These are phyloP conservation scores for Pocillopora grandis DNA, from an alignment of 92 coral and sea anemone species.

Conservation along the genomic window DNA sequence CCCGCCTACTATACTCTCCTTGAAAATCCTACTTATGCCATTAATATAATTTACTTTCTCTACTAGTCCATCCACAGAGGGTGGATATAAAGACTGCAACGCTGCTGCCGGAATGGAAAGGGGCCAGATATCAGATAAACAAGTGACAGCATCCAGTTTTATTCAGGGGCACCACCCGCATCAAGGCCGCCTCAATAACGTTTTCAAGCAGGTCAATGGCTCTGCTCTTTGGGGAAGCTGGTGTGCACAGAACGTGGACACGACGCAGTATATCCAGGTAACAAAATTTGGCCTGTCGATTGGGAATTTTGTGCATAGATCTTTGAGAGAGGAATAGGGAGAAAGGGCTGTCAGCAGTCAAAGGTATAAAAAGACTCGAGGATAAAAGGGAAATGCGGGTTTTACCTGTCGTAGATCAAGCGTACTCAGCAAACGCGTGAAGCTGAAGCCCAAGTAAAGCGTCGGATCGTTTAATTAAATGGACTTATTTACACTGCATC, in stretches of 20 bases:
- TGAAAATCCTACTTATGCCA: no score
- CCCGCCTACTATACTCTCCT: no score
- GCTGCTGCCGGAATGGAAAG: slow-evolving; percentile 75
- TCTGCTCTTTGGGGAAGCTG: slow-evolving; percentile 76
- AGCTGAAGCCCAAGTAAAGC: no score
- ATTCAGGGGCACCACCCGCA: slow-evolving; percentile 44
- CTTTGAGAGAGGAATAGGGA: background rate
- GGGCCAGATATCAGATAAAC: slow-evolving; percentile 55
- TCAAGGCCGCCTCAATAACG: slow-evolving; percentile 63
- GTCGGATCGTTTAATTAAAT: no score
- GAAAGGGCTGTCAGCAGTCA: no score
- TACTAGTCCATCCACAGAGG: slow-evolving; percentile 22
- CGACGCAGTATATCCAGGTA: slow-evolving; percentile 75
- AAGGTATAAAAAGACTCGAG: no score
- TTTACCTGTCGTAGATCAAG: no score
- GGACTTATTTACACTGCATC: no score
- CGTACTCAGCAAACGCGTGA: no score
- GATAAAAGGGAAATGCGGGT: no score
- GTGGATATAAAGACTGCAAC: slow-evolving; percentile 55
- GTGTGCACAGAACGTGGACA: slow-evolving; percentile 57
- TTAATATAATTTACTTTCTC: no score
- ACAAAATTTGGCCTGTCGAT: background rate
- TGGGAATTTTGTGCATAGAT: background rate
- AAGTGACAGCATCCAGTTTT: slow-evolving; percentile 70
- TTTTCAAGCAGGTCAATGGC: slow-evolving; percentile 40